Conservation (phyloP, 2,888 invertebrate genomes). For the Lepeophtheirus nordmannii region DNA sequence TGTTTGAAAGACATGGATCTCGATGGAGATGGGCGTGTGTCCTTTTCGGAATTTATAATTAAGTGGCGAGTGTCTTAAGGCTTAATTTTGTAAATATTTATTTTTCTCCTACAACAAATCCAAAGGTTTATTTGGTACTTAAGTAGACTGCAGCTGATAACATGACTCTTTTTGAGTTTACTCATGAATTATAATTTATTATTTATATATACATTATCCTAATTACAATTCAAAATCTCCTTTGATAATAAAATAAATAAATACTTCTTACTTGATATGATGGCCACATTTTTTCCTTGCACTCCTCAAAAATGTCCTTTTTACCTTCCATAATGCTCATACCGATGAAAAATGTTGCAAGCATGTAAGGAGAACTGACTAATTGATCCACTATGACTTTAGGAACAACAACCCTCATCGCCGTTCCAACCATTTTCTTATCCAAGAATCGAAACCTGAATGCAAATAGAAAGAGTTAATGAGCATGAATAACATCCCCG, state of each 20-base stretch:
- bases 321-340: constrained; percentile 58
- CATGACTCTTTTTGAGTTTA: too few relatives aligned
- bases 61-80: constrained; percentile 10
- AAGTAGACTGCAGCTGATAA: too few relatives aligned
- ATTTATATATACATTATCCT: background rate
- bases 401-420: constrained; percentile 45
- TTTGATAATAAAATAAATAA: background rate
- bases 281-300: constrained; percentile 50
- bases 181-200: too few relatives aligned
- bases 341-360: constrained; percentile 38
- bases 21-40: constrained; percentile 10
- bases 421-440: constrained; percentile 48
- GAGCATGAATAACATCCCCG: background rate
- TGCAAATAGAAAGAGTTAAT: constrained; percentile 26
- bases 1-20: constrained; percentile 19
- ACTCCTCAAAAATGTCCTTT: constrained; percentile 52
- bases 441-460: constrained; percentile 64
- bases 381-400: constrained; percentile 63
- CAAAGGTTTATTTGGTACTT: too few relatives aligned
- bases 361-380: constrained; percentile 48
- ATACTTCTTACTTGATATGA: constrained; percentile 40
- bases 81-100: background rate
- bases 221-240: background rate
- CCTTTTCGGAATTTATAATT: constrained; percentile 12
- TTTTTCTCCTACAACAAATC: background rate